Evolutionary conservation across 1,140 invertebrate species (phyloP), one percentile per base, ranked within the genome.

Genomic region (Drosophila pachea): DNA sequence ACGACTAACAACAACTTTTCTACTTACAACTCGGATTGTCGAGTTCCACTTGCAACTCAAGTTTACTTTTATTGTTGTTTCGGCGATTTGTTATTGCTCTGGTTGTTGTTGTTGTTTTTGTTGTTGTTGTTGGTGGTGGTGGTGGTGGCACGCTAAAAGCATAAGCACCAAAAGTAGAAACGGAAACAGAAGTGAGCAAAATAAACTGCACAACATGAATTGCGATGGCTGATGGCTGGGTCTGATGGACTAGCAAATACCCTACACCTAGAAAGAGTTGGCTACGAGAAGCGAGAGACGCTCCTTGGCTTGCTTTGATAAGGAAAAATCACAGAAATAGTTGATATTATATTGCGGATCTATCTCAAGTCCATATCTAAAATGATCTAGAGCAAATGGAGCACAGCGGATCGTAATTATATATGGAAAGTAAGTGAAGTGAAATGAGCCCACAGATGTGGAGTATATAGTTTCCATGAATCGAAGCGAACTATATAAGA

Each of bases 1-100:
- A 11, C 36, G 56, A 60, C 62, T 62, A 62, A 68, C 65, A 62
- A 68, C 65, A 72, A 72, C 35, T 68, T 68, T 58, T 70, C 40
- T 58, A 64, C 67, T 78, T 78, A 73, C 73, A 75, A 75, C 78
- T 76, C 33, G 16, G 55, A 65, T 43, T 43, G 68, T 81, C 43
- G 56, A 76, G 73, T 58, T 77, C 53, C 79, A 73, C 79, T 76
- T 59, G 54, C 76, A 61, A 52, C 63, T 65, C 52, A 79, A 84
- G 73, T 65, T 68, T 36, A 64, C 52, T 64, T 68, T 64, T 64
- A 64, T 64, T 58, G 64, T 68, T 43, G 36, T 43, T 43, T 48
- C 12, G n/a, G n/a, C n/a, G n/a, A n/a, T n/a, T n/a, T n/a, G n/a
- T n/a, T n/a, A n/a, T n/a, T n/a, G n/a, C n/a, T n/a, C n/a, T n/a